Base-by-base conservation (phyloP, 2,797 vertebrate genomes). In the Sarcophilus harrisii region DNA sequence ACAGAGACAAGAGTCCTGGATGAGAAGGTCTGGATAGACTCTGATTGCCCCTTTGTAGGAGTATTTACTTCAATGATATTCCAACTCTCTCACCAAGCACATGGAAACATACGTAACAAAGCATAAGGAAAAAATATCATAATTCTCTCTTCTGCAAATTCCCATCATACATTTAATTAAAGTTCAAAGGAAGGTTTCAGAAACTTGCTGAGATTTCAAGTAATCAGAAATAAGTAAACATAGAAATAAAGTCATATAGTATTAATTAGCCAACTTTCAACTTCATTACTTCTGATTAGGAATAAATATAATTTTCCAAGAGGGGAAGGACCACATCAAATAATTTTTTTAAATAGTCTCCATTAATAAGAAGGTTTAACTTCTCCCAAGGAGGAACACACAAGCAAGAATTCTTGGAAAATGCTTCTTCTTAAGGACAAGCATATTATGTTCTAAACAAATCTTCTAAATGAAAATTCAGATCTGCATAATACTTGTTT, bases 191-290 rank as follows among this genome's bases (percentile, higher is more conserved):
- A 91, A 58, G 27, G 52, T 90, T 92, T 95, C 87, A 93, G 96
- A 32, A 95, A 97, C 92, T 93, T 38, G 32, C 30, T 94, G 32
- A 91, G 92, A 94, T 29, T 32, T 95, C 90, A 49, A 54, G 54
- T 94, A 92, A 94, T 92, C 29, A 92, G 30, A 97, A 93, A 96
- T 91, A 30, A 97, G 92, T 18, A 95, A 93, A 45, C 32, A 94
- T 5, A 93, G 14, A 29, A 94, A 91, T 16, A 45, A 66, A 81
- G 38, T 45, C n/a, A 96, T 94, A 57, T 49, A 52, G 27, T 13
- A 21, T 73, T 90, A 94, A 92, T 62, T n/a, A 92, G 38, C 5
- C 89, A 96, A 95, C 96, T 94, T 12, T 92, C 57, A 89, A 18
- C 55, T 96, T 96, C 16, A 87, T 89, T 90, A 90, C 13, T 38